Conservation (phyloP, 2,888 invertebrate genomes). For the Amiota communis region DNA sequence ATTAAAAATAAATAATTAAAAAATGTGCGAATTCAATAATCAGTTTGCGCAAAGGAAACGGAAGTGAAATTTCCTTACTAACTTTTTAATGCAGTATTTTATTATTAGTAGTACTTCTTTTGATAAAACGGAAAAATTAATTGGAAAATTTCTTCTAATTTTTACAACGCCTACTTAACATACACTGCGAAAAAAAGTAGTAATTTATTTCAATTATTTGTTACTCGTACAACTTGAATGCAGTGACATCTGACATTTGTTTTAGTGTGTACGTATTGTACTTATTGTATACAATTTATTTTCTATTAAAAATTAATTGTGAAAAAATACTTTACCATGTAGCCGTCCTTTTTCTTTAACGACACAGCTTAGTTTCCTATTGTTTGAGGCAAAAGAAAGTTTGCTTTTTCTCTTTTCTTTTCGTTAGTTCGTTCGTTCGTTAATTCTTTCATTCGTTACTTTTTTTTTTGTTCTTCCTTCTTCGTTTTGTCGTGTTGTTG, state of each 20-base stretch:
- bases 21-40: too few species aligned
- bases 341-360: too few species aligned
- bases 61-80: slow-evolving; percentile 23
- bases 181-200: background rate
- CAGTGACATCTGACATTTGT: too few species aligned
- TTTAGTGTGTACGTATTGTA: too few species aligned
- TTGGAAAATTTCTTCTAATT: background rate
- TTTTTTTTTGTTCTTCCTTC: too few species aligned
- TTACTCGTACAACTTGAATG: too few species aligned
- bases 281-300: too few species aligned
- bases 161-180: background rate
- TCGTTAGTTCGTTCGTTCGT: background rate
- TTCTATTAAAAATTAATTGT: too few species aligned
- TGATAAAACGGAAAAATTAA: too few species aligned
- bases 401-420: slow-evolving; percentile 14
- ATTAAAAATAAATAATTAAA: too few species aligned
- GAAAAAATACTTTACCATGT: too few species aligned
- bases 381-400: slow-evolving; percentile 6
- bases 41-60: slow-evolving; percentile 12
- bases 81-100: background rate
- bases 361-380: background rate
- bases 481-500: slow-evolving; percentile 15
- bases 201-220: too few species aligned
- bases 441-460: slow-evolving; percentile 13
- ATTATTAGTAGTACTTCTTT: background rate